phyloP scores from a whole-genome alignment of 2,113 vertebrate genomes.

The Sceloporus undulatus region DNA sequence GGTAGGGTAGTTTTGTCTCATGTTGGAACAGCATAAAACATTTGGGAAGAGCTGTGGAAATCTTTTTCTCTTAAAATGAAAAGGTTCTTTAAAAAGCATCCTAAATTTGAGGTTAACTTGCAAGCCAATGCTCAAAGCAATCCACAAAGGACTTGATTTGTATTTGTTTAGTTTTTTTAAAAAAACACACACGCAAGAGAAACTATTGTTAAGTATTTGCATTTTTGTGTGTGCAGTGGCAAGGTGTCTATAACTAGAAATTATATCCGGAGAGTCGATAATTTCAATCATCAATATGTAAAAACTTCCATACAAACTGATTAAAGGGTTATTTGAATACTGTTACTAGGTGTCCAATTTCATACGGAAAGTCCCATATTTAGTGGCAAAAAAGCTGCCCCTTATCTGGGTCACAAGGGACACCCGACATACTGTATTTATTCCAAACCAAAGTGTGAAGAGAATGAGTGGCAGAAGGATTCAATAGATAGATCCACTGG shows the following conservation, averaged over 20 bases:
- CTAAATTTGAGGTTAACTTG: not conserved
- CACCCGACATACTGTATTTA: too few species aligned
- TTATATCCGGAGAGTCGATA: not conserved
- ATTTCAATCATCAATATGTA: not conserved
- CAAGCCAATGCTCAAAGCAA: not conserved
- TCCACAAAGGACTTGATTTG: not conserved
- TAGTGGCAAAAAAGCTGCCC: too few species aligned
- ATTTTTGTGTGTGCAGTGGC: not conserved
- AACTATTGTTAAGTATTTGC: not conserved
- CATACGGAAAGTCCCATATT: too few species aligned
- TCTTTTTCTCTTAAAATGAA: not conserved
- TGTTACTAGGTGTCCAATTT: too few species aligned
- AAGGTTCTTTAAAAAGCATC: constrained; percentile 6
- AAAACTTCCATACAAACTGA: not conserved
- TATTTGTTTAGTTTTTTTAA: not conserved
- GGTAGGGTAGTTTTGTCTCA: not conserved
- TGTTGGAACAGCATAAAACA: not conserved
- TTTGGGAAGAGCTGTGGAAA: not conserved
- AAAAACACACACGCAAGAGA: too few species aligned
- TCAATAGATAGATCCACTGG: too few species aligned
- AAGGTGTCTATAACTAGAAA: not conserved
- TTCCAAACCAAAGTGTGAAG: too few species aligned
- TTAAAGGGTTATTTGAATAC: too few species aligned
- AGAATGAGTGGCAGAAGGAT: too few species aligned
- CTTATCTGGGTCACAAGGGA: too few species aligned